Evolutionary conservation across 2,888 invertebrate genomes (phyloP), one percentile per base, ranked within the genome.

Genomic region (Metopia argyrocephala): DNA sequence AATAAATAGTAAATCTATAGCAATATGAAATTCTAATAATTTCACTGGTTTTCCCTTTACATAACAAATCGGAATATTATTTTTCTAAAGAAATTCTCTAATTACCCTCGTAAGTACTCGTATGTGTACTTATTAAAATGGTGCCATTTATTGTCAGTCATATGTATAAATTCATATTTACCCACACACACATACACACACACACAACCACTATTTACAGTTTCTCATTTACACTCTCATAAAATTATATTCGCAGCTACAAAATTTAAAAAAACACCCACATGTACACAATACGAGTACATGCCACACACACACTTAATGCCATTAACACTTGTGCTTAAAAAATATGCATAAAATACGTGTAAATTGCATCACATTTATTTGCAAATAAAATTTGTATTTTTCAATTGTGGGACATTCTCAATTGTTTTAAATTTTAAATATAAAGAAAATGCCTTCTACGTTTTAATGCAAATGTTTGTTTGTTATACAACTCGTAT

Each of bases 311-410:
- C 20, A 15, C 15, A 21, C 12, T 21, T n/a, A n/a, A 25, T 54
- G 20, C 5, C 28, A 20, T 7, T 45, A 12, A 62, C 9, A 28
- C 38, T 46, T 25, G 38, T 27, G 38, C 38, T 66, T 12, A 66
- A 45, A 66, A 75, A 61, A 75, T 64, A 48, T 65, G 65, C 70
- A 75, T 79, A 73, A 76, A 71, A 80, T 80, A 76, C 50, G 73
- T 76, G 76, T 73, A 75, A 79, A 79, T 75, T 75, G 70, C 61
- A 66, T 61, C 59, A 70, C 79, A 79, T 66, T 70, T 59, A 65
- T 52, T 64, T 78, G 62, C 50, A 64, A 62, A 69, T 70, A 76
- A 59, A 68, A n/a, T 62, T 9, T 61, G 12, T 7, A 6, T 18
- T 9, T 18, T 50, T 5, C 48, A 18, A 48, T 38, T 38, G 38